Conservation (phyloP, 2,113 vertebrate species). For the Seriola aureovittata region DNA sequence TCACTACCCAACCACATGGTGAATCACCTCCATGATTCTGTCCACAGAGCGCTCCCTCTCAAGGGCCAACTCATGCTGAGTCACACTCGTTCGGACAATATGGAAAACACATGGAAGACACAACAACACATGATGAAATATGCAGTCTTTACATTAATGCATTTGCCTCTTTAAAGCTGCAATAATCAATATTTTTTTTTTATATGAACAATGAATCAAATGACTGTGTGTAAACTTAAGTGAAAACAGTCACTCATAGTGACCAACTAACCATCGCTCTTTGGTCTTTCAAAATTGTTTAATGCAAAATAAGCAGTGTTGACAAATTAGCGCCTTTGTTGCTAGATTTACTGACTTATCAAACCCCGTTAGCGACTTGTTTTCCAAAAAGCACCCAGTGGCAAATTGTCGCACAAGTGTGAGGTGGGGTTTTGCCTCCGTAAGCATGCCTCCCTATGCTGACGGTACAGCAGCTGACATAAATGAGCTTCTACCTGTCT, state of each 20-base stretch:
- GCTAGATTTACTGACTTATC: too few relatives aligned
- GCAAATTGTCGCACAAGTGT: too few relatives aligned
- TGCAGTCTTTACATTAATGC: not conserved
- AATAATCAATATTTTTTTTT: not conserved
- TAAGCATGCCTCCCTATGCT: too few relatives aligned
- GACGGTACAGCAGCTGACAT: too few relatives aligned
- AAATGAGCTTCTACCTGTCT: too few relatives aligned
- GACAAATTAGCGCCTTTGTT: too few relatives aligned
- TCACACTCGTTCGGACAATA: slow-evolving; percentile 54
- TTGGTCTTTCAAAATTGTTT: too few relatives aligned
- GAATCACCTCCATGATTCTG: slow-evolving; percentile 49
- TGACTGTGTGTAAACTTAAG: not conserved
- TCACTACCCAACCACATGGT: slow-evolving; percentile 37
- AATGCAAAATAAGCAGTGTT: too few relatives aligned
- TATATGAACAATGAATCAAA: not conserved
- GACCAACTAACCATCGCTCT: not conserved
- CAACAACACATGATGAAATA: not conserved
- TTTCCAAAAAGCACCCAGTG: too few relatives aligned
- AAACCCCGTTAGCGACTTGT: too few relatives aligned
- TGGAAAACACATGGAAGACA: slow-evolving; percentile 30
- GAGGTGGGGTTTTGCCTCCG: too few relatives aligned
- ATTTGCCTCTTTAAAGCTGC: not conserved
- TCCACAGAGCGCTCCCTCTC: slow-evolving; percentile 34
- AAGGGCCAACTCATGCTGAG: slow-evolving; percentile 48
- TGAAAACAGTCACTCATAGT: not conserved